Base-by-base conservation (phyloP, 2,113 vertebrate species). In the Phrynocephalus versicolor region DNA sequence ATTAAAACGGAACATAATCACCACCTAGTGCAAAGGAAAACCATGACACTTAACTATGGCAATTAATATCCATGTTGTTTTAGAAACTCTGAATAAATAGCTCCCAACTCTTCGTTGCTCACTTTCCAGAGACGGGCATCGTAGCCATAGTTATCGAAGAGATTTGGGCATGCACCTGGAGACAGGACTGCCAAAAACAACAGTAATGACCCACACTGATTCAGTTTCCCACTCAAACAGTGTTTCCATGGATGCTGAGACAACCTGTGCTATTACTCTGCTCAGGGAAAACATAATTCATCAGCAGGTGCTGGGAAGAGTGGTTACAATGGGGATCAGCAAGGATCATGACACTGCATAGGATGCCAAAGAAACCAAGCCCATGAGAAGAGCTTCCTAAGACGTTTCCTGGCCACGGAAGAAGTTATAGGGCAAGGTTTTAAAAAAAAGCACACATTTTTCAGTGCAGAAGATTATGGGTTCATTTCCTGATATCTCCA, bases 1-100 rank as follows among this genome's bases (percentile, higher is more conserved):
- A 62, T 78, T 79, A 83, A 58, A 71, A 55, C 13, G 72, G 45
- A 77, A 35, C 30, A 67, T 69, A 75, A 87, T 64, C 57, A 79
- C 58, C 16, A 37, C n/a, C 23, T n/a, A 55, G 73, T 13, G 55
- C 60, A 15, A 82, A 64, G 69, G 21, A 37, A 5, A 35, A 78
- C 37, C 58, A 62, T 16, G 21, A 33, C 18, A 19, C 18, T 64
- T 55, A 13, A 37, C 30, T 62, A 79, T 65, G 30, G 33, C 45
- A 21, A 76, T 86, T 86, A 37, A 75, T 65, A 35, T 30, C 21
- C 25, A 10, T 62, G 35, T 65, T 67, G 27, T 67, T 65, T 76
- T n/a, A n/a, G 62, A 33, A 64, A 39, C 3, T 15, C 9, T 23
- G 57, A 62, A 35, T 15, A 13, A 10, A n/a, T 33, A 6, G n/a